These are phyloP conservation scores for Mactra quadrangularis DNA, from an alignment of 1,140 invertebrate genomes.

Conservation along the genomic window DNA sequence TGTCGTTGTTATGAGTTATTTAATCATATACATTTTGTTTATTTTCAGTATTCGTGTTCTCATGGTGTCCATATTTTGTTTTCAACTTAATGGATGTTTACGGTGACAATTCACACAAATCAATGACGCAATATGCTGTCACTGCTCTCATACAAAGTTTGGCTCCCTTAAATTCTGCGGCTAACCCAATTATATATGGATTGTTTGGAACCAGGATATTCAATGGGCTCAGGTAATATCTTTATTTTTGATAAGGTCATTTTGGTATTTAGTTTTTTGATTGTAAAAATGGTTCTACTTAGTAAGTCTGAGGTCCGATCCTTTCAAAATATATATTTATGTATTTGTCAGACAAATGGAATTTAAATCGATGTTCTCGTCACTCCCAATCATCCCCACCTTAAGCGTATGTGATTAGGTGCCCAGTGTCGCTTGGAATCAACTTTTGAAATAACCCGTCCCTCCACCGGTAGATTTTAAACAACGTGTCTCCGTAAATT, in stretches of 20 bases:
- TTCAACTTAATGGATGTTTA: constrained; percentile 97
- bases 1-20: too few relatives aligned
- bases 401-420: too few relatives aligned
- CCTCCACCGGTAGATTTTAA: too few relatives aligned
- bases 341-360: neutral
- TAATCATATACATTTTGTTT: too few relatives aligned
- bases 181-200: constrained; percentile 97
- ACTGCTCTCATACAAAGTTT: constrained; percentile 96
- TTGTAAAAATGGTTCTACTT: neutral
- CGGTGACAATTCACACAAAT: constrained; percentile 89
- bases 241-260: too few relatives aligned
- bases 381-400: too few relatives aligned
- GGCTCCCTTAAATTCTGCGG: constrained; percentile 95
- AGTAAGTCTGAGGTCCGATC: neutral
- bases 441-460: too few relatives aligned
- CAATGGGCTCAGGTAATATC: constrained; percentile 90
- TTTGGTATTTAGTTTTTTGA: too few relatives aligned
- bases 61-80: constrained; percentile 97
- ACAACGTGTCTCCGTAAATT: too few relatives aligned
- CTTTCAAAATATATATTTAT: constrained; percentile 6
- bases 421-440: too few relatives aligned
- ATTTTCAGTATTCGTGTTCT: constrained; percentile 93
- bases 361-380: too few relatives aligned
- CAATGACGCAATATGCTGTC: constrained; percentile 90
- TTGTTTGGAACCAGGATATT: constrained; percentile 94